Evolutionary conservation across 2,888 invertebrate genomes (phyloP), one percentile per base, ranked within the genome.

Genomic region (Lasioglossum vierecki): DNA sequence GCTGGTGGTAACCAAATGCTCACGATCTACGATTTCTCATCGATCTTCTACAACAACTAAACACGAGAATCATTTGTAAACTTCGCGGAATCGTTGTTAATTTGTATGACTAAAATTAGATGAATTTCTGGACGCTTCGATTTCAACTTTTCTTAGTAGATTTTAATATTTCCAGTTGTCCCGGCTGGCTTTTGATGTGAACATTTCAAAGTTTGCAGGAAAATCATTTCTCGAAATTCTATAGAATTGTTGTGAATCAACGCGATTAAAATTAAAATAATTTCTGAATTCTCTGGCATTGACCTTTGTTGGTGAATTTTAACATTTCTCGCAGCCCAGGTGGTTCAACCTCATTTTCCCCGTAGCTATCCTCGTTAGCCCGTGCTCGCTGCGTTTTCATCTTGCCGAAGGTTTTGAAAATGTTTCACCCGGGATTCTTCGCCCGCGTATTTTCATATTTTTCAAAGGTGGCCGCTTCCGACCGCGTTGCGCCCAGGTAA

Each of bases 401-500:
- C 41, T 18, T 8, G 26, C 35, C 53, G 35, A 22, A 35, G 73
- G 35, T 70, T 26, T n/a, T 13, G 8, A n/a, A n/a, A 75, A 74
- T 78, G 60, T 76, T 44, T 53, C 72, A 39, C 13, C 13, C 22
- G 22, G 1, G 46, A 2, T 57, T 49, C 49, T 26, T 68, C 71
- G 49, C 18, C 44, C 57, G 46, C 68, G 35, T 53, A 76, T 75
- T 78, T 76, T 49, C 76, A 39, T 76, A n/a, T 53, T 66, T 49
- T 39, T 30, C 63, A 26, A 57, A 85, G 44, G 46, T 83, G 75
- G 74, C 75, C 77, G 76, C 39, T 79, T 80, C 82, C 73, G 74
- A 80, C 88, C 84, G 82, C 83, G 89, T 82, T 53, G 41, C 57
- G 57, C 82, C 79, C 60, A 53, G 63, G 79, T 84, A 83, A 84